Conservation (phyloP, 2,797 vertebrate genomes). For the Alcedo atthis region DNA sequence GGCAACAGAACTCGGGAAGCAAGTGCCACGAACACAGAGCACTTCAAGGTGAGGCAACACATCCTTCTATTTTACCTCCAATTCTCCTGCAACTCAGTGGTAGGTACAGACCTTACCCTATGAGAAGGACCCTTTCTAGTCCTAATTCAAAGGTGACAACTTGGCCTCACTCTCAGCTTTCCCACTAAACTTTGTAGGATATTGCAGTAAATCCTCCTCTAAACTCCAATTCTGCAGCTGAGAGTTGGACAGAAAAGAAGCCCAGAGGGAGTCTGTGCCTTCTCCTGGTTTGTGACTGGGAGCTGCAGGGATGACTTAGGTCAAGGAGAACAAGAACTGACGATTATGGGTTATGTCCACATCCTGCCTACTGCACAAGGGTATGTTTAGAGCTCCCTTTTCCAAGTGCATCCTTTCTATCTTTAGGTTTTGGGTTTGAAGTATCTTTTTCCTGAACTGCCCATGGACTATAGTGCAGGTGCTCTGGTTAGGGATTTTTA, state of each 20-base stretch:
- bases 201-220: not conserved
- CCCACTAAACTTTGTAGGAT: not conserved
- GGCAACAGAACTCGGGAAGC: not conserved
- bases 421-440: not conserved
- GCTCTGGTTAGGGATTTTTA: not conserved
- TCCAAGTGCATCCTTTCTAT: not conserved
- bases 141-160: not conserved
- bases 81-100: not conserved
- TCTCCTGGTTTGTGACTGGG: not conserved
- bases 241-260: not conserved
- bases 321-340: not conserved
- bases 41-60: not conserved
- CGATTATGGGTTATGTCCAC: not conserved
- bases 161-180: not conserved
- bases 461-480: not conserved
- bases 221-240: not conserved
- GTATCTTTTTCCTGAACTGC: not conserved
- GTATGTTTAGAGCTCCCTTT: not conserved
- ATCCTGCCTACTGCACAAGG: not conserved
- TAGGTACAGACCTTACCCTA: not conserved
- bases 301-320: not conserved
- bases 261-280: rapidly evolving
- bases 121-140: not conserved
- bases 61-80: not conserved
- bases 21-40: not conserved